Percentiles rank a stretch among this genome's conserved stretches.
These are phyloP conservation scores for Pedetes capensis DNA, from an alignment of 2,113 vertebrate genomes.

Conservation along the genomic window DNA sequence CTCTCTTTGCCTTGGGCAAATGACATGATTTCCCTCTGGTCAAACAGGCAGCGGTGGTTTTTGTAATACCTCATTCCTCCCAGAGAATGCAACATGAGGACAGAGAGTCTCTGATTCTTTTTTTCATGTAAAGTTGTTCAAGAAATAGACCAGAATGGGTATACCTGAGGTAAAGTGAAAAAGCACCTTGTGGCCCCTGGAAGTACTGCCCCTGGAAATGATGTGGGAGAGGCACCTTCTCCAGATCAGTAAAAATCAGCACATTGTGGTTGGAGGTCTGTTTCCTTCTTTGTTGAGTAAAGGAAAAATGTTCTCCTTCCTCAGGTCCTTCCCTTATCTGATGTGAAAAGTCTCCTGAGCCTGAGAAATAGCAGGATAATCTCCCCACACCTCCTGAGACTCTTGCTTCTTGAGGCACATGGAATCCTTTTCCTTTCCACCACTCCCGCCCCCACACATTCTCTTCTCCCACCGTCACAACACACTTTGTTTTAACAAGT, in stretches of 20 bases:
- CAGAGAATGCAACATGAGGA: neutral
- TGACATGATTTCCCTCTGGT: neutral
- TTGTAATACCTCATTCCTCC: neutral
- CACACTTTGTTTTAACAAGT: slow-evolving; percentile 57
- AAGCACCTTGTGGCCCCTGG: neutral
- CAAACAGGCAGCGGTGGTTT: neutral
- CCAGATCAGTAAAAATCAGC: neutral
- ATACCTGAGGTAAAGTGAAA: neutral
- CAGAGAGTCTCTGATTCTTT: neutral
- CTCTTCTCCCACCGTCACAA: neutral
- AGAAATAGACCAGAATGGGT: neutral
- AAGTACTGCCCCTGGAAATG: neutral
- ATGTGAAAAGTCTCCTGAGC: neutral
- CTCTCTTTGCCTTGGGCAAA: neutral
- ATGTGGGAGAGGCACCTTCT: rapidly evolving
- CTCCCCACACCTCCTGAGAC: neutral
- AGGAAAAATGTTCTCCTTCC: neutral
- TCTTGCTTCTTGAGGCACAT: neutral
- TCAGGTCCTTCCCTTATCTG: neutral
- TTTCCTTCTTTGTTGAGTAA: neutral
- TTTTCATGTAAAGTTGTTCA: neutral
- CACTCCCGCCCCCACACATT: neutral
- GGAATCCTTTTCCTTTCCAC: neutral
- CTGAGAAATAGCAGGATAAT: neutral
- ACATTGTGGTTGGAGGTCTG: neutral